Percentiles rank a stretch among this genome's conserved stretches.
Evolutionary conservation across 2,113 vertebrate species (phyloP).

Genomic region (Lanius ludovicianus): DNA sequence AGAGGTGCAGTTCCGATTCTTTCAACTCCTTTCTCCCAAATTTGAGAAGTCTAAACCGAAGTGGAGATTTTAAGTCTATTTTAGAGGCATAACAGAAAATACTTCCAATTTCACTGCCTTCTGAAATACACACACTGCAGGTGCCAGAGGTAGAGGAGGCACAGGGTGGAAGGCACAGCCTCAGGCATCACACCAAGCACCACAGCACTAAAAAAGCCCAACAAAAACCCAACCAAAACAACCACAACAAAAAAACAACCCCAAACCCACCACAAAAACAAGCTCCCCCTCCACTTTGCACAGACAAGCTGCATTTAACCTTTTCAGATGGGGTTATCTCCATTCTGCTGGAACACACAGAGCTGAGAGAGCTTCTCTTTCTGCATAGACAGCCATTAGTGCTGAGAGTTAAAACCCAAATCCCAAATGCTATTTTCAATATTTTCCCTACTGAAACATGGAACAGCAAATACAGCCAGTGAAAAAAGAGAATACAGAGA

Average conservation of each 20-base stretch:
- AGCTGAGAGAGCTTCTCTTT: not conserved
- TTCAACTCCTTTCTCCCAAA: not conserved
- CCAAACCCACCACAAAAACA: not conserved
- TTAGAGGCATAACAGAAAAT: not conserved
- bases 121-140: not conserved
- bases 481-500: not conserved
- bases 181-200: rapidly evolving
- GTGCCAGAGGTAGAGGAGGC: not conserved
- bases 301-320: not conserved
- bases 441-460: not conserved
- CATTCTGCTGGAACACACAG: not conserved
- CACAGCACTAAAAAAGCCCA: not conserved
- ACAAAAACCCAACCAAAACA: not conserved
- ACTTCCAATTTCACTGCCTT: not conserved
- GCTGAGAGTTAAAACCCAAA: not conserved
- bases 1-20: not conserved
- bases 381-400: not conserved
- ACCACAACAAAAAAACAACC: not conserved
- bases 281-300: not conserved
- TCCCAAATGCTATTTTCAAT: not conserved
- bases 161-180: not conserved
- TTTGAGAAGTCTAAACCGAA: not conserved
- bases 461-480: not conserved
- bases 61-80: not conserved
- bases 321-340: not conserved